Evolutionary conservation across 2,113 vertebrate genomes (phyloP).

Genomic region (Lophotis ruficrista): DNA sequence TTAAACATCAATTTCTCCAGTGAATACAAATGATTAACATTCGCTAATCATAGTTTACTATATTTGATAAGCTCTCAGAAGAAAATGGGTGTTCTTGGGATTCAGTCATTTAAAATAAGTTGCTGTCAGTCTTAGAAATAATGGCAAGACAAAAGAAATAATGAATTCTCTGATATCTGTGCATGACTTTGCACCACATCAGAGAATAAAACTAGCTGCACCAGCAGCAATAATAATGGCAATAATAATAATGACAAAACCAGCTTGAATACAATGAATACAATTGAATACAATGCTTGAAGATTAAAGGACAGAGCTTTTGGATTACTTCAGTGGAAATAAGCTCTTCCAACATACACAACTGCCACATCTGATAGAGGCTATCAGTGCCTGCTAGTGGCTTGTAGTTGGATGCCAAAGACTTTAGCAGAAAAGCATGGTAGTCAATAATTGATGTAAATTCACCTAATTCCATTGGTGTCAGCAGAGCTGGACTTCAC

Average conservation of each 20-base stretch:
- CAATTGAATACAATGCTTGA: fast-evolving
- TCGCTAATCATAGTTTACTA: neutral
- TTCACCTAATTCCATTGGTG: neutral
- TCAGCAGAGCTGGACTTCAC: neutral
- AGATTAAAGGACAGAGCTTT: neutral
- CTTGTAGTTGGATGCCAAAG: neutral
- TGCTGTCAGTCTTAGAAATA: slow-evolving; percentile 14
- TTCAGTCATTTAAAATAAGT: neutral
- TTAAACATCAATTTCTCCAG: neutral
- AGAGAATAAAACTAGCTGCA: neutral
- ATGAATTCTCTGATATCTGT: neutral
- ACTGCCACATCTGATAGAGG: neutral
- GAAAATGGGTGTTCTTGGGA: neutral
- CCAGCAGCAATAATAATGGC: neutral
- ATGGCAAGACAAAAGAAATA: neutral
- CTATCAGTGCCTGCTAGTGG: neutral
- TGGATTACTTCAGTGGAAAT: neutral
- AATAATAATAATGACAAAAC: neutral
- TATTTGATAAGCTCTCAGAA: neutral
- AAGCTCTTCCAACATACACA: neutral
- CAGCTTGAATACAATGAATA: no score
- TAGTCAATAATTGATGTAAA: neutral
- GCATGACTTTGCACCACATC: neutral
- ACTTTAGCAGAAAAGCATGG: neutral
- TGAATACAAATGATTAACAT: slow-evolving; percentile 12